phyloP scores from a whole-genome alignment of 2,888 invertebrate genomes.

The Andrena hattorfiana region DNA sequence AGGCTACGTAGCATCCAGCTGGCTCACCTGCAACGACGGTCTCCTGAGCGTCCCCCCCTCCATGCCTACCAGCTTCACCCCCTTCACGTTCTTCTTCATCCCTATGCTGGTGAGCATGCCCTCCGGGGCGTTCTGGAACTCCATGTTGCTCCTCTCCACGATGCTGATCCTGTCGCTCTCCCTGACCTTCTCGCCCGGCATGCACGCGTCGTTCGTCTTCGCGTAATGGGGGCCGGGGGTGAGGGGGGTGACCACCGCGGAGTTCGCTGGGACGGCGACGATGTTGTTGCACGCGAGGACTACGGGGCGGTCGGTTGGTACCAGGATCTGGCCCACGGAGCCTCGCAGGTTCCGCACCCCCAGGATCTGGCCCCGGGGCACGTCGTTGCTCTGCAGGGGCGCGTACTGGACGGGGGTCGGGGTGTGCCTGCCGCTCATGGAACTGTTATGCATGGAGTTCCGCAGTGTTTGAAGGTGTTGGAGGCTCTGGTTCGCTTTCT shows the following conservation, averaged over 20 bases:
- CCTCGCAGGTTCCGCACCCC: slow-evolving; percentile 79
- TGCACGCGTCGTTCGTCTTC: slow-evolving; percentile 49
- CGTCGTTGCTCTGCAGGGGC: slow-evolving; percentile 60
- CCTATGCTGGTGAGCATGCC: slow-evolving; percentile 64
- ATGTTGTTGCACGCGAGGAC: slow-evolving; percentile 19
- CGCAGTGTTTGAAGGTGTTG: slow-evolving; percentile 79
- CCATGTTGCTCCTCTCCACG: slow-evolving; percentile 79
- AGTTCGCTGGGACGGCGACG: slow-evolving; percentile 12
- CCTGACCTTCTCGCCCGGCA: slow-evolving; percentile 53
- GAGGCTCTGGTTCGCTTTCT: slow-evolving; percentile 78
- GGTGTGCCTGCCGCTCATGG: slow-evolving; percentile 62
- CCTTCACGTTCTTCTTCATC: slow-evolving; percentile 82
- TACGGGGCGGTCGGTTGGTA: slow-evolving; percentile 50
- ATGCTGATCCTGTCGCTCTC: slow-evolving; percentile 59
- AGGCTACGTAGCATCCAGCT: slow-evolving; percentile 42
- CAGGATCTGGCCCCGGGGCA: slow-evolving; percentile 77
- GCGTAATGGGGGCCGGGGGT: slow-evolving; percentile 55
- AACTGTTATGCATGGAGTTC: slow-evolving; percentile 69
- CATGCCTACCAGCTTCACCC: slow-evolving; percentile 83
- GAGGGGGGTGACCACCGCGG: slow-evolving; percentile 33
- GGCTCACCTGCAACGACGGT: slow-evolving; percentile 81
- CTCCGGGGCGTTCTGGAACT: slow-evolving; percentile 72
- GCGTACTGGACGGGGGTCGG: slow-evolving; percentile 57
- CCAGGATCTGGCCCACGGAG: slow-evolving; percentile 68
- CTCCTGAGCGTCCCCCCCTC: slow-evolving; percentile 82